Base-by-base conservation (phyloP, 92 coral and sea anemone species). In the Hydrozoanthus gracilis region DNA sequence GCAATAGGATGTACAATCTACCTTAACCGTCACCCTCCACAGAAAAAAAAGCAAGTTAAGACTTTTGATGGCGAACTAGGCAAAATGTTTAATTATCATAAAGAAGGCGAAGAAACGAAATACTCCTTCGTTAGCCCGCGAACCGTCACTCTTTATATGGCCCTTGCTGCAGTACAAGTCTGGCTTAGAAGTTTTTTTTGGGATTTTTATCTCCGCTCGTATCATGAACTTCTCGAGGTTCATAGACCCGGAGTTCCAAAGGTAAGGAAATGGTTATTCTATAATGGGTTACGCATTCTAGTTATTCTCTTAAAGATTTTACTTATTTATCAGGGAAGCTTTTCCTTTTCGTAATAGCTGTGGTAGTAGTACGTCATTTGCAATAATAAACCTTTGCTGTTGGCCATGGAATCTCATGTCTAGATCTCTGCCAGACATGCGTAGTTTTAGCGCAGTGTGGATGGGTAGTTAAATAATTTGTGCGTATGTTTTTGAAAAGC, bases 151-250 rank as follows among this genome's bases (percentile, higher is more conserved):
- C 89, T 92, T 8, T 76, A 89, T 64, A 93, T 95, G 92, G 18
- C 93, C 55, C 88, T 92, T 55, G 87, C 88, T 15, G 84, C 92
- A 5, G 46, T 92, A 6, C 98, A 95, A 27, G 87, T 95, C 47
- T 79, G 93, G 50, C 79, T 89, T 4, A 92, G 98, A 27, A 92
- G 95, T 39, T 90, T 87, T 4, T 88, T 93, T 50, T 95, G 98
- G 97, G 98, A 95, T 76, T 93, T 87, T 71, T 95, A 89, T 60
- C 44, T 93, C 2, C 94, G 90, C 17, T 89, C 93, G 27, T 95
- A 95, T 83, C 94, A 92, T 67, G 91, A 92, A 8, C 92, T 95
- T 68, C 82, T 95, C 16, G 98, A 95, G 80, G 88, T 73, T 62
- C 93, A 89, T 60, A 88, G 82, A 20, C 92, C 93, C 18, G 90